Base-by-base conservation (phyloP, 2,797 vertebrate genomes). In the Oophaga sylvatica region DNA sequence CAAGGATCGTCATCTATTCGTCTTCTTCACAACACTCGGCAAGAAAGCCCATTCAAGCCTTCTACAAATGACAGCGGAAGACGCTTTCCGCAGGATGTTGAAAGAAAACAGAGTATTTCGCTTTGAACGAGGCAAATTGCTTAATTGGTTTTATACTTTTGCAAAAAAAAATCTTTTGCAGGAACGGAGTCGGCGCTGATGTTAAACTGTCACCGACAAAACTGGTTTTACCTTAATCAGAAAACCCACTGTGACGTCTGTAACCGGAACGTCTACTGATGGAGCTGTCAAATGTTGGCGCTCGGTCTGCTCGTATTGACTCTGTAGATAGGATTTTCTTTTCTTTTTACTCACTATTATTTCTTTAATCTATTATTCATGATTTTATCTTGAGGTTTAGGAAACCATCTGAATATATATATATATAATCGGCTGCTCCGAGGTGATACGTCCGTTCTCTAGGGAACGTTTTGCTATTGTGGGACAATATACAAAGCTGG, bases 101-200 rank as follows among this genome's bases (percentile, higher is more conserved):
- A 77, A 85, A 83, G 17, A 56, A 53, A 85, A 80, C 71, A 57
- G 63, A 84, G 15, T 48, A 17, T 60, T 80, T 71, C 76, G 41
- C 57, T 71, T 80, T 63, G 81, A 84, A 88, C 56, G 63, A 15
- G 63, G 35, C 81, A 86, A 79, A 77, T 71, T 70, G 31, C 88
- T 65, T 85, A 88, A 81, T 86, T 89, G 88, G 60, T 86, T 88
- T 83, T 86, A 88, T 88, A 88, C 53, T 70, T 12, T 16, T 81
- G 57, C 85, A 81, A 85, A n/a, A 48, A 76, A 45, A 19, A 22
- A 16, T 6, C 0, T 29, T 71, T 80, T 22, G n/a, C 41, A 48
- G 48, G n/a, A 77, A 63, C 8, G 19, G 4, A 63, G 71, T 62
- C 17, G 48, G 19, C 20, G 53, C 53, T n/a, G 65, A 73, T 81